Conservation (phyloP, 2,113 vertebrate species). For the Oryctolagus cuniculus region mOryCun1.1 NC_091441.1:81575501-81576000, state of each 20-base stretch:
- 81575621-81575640: background rate
- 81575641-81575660: background rate
- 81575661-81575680: background rate
- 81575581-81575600: background rate
- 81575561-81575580: constrained; percentile 38
- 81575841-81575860: background rate
- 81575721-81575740: background rate
- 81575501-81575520: background rate
- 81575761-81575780: background rate
- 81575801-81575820: background rate
- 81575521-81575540: background rate
- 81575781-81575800: background rate
- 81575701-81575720: background rate
- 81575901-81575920: background rate
- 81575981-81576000: constrained; percentile 12
- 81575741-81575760: background rate
- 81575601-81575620: constrained; percentile 18
- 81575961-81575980: background rate
- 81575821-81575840: background rate
- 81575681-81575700: background rate
- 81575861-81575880: background rate
- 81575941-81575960: background rate
- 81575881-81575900: background rate
- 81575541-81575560: constrained; percentile 22
- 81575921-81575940: background rate